Base-by-base conservation (phyloP, 2,113 vertebrate genomes). In the Prietella phreatophila region DNA sequence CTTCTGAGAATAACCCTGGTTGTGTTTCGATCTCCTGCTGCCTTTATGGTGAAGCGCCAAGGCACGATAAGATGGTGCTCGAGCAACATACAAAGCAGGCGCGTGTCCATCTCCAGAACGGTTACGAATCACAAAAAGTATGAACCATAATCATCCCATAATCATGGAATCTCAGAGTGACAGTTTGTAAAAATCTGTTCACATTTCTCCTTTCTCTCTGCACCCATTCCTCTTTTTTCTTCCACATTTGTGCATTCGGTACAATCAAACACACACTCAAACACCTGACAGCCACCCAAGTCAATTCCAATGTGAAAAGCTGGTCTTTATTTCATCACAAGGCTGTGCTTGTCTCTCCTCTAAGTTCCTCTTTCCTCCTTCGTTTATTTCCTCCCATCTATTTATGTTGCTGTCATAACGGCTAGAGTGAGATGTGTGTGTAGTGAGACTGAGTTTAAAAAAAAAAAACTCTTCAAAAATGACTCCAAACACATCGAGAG, bases 1-100 rank as follows among this genome's bases (percentile, higher is more conserved):
- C 27, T 42, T 78, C 56, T 67, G 75, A 67, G 50, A 86, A 86
- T 81, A 86, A 69, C 76, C 33, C 61, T 36, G 76, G 61, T 60
- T 82, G 47, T 20, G 47, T 69, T 69, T 80, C 75, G n/a, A 20
- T 61, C 56, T 78, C 56, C 85, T 78, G 75, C 75, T 50, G 47
- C 42, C 5, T 63, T 75, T 14, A 47, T 36, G 42, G 85, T 33
- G 75, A 50, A 55, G 27, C 10, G 73, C 36, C 22, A 33, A 22
- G 60, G 67, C 50, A 39, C 0, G 1, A 19, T 60, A 56, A 9
- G 47, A 3, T 33, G 39, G 71, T 65, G 80, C 56, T 60, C 4
- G 30, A 53, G 4, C 20, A 47, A 14, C 56, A n/a, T 14, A 50
- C 60, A 65, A 79, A 85, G 19, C 71, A 60, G 20, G 20, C 5